Evolutionary conservation across 2,888 invertebrate genomes (phyloP), one percentile per base, ranked within the genome.

Genomic region (Lydus trimaculatus): DNA sequence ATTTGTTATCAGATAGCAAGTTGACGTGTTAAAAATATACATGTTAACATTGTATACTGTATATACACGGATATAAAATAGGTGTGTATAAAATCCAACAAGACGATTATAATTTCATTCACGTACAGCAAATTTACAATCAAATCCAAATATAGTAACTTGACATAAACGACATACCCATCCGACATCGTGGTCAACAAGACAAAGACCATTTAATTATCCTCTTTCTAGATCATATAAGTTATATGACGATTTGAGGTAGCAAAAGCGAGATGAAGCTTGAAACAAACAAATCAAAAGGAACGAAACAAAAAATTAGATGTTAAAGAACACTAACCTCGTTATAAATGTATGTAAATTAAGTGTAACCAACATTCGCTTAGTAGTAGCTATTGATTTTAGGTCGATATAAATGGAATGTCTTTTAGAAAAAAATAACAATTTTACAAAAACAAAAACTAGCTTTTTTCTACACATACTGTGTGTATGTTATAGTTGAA

Each of bases 191-290:
- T 74, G 72, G 75, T 72, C 72, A 70, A 73, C 76, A 76, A n/a
- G 77, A 76, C 78, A 79, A 78, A 79, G 77, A 75, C 72, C 74
- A 72, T 79, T 79, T 80, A 81, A 81, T 81, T 80, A 79, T 77
- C 75, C 73, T 69, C 81, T 81, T 81, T 81, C 81, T 79, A 79
- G 77, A 77, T 61, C 39, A 66, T 66, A 66, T 75, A 52, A 52
- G 0, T 52, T 52, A 23, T 52, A 52, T 15, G 25, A 52, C 52
- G 5, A 52, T 52, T 52, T 23, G 23, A 52, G n/a, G 52, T 52
- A 52, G 52, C 52, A 52, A 52, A 52, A 25, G 52, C 52, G 52
- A 52, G 13, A 52, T 52, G 52, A 52, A 11, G 52, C 11, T 52
- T 25, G 11, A 52, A 52, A 52, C 23, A 15, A 52, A 43, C 43